phyloP scores from a whole-genome alignment of 2,797 vertebrate genomes.

The Psittacula derbiana region DNA sequence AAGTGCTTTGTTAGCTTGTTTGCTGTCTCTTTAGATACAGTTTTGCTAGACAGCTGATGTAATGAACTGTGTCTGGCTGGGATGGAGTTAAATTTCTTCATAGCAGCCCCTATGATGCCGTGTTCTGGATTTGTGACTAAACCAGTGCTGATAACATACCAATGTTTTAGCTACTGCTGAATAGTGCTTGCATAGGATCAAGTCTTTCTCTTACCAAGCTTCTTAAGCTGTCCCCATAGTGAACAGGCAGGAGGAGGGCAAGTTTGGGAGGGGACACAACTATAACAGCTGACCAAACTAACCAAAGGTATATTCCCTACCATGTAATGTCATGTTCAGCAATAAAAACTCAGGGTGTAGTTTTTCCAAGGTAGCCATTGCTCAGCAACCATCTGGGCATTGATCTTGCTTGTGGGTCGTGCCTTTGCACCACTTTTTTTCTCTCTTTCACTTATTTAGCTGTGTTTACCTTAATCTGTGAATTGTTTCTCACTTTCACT shows the following conservation, averaged over 20 bases:
- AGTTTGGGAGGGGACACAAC: neutral
- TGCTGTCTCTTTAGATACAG: neutral
- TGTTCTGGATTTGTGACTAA: neutral
- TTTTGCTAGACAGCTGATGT: neutral
- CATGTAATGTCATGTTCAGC: rapidly evolving
- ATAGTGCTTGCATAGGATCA: neutral
- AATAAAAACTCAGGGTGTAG: neutral
- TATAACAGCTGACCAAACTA: neutral
- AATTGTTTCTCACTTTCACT: neutral
- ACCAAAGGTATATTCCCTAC: neutral
- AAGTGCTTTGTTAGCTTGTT: neutral
- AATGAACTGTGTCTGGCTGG: neutral
- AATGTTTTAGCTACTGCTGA: neutral
- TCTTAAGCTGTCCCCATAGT: neutral
- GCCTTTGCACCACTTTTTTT: neutral
- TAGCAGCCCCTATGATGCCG: neutral
- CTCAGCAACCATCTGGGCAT: neutral
- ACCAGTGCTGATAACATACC: neutral
- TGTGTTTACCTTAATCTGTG: neutral
- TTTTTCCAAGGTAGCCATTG: neutral
- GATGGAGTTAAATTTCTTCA: neutral
- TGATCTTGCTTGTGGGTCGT: neutral
- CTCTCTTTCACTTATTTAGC: neutral
- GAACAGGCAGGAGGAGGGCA: neutral
- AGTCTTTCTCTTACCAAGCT: neutral